Conservation (phyloP, 2,113 vertebrate genomes). For the Cricetomys ansorgei region DNA sequence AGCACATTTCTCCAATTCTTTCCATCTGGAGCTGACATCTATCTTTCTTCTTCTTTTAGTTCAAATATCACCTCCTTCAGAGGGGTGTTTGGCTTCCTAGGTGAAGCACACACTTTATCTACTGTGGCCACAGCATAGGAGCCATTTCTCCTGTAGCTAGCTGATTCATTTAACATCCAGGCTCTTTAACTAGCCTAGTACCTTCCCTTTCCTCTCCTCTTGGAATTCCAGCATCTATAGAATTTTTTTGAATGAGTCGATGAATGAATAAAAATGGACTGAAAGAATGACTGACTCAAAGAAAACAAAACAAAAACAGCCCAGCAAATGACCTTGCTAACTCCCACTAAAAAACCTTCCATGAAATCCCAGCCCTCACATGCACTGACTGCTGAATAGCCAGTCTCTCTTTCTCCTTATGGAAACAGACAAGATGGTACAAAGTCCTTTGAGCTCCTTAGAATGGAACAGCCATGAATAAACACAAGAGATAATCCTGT, state of each 20-base stretch:
- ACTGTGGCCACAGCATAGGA: neutral
- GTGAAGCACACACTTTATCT: neutral
- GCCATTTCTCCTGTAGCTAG: neutral
- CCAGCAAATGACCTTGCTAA: neutral
- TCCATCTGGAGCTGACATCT: neutral
- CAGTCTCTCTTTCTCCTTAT: conserved; percentile 58
- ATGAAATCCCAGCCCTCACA: conserved; percentile 41
- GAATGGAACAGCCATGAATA: conserved; percentile 56
- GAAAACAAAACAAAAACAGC: no score
- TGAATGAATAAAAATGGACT: neutral
- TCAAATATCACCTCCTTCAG: neutral
- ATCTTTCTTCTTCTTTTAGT: neutral
- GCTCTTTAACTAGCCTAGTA: neutral
- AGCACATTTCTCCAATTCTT: neutral
- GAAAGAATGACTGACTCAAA: neutral
- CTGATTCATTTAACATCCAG: neutral
- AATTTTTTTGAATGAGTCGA: neutral
- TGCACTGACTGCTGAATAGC: neutral
- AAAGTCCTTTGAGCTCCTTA: conserved; percentile 66
- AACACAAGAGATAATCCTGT: conserved; percentile 78
- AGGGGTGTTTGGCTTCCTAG: neutral
- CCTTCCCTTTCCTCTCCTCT: neutral
- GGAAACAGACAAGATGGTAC: conserved; percentile 23
- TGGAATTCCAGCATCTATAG: no score
- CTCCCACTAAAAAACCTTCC: neutral